Percentiles rank a stretch among this genome's conserved stretches.
Conservation (phyloP, 2,113 vertebrate genomes). For the Rhinolophus ferrumequinum region DNA sequence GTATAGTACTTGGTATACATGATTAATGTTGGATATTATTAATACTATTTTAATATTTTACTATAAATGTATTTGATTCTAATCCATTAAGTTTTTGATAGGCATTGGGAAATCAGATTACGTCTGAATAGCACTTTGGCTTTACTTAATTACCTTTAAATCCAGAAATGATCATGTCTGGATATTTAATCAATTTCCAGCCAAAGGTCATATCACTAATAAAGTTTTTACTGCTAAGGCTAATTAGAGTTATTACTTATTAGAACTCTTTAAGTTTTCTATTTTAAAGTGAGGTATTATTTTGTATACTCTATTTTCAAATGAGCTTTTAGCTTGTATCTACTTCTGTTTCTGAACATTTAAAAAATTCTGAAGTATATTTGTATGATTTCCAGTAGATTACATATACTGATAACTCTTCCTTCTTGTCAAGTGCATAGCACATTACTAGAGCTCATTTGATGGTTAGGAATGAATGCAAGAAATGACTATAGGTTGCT, state of each 20-base stretch:
- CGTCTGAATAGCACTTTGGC: not conserved
- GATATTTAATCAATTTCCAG: constrained; percentile 12
- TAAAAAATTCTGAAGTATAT: not conserved
- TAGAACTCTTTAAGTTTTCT: not conserved
- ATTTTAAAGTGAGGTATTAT: not conserved
- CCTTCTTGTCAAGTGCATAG: not conserved
- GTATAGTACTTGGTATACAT: not conserved
- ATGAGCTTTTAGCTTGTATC: not conserved
- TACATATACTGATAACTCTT: not conserved
- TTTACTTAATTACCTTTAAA: constrained; percentile 36
- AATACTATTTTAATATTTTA: constrained; percentile 19
- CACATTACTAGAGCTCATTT: not conserved
- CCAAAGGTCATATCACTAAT: not conserved
- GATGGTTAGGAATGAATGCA: not conserved
- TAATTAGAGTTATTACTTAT: not conserved
- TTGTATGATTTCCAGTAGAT: not conserved
- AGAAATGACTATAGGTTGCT: not conserved
- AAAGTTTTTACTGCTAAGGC: not conserved
- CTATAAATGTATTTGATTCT: not conserved
- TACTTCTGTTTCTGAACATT: not conserved
- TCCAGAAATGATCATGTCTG: not conserved
- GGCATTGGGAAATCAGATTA: not conserved
- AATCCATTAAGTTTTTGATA: not conserved
- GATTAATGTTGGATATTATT: not conserved
- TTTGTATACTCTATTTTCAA: not conserved